phyloP scores from a whole-genome alignment of 92 coral and sea anemone species.

The Umimayanthus chanpuru region DNA sequence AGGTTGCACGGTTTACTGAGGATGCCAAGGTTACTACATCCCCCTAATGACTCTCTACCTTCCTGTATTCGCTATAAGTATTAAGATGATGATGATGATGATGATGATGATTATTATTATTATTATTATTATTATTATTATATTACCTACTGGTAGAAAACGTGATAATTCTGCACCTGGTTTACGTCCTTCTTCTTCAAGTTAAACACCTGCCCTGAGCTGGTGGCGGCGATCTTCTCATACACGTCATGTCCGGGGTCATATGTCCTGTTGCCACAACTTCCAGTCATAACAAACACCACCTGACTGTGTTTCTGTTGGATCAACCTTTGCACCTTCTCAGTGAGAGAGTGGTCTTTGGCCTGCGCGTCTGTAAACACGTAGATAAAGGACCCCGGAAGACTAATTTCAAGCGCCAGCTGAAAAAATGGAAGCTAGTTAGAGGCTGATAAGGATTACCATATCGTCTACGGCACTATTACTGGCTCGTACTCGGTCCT shows the following conservation, averaged over 20 bases:
- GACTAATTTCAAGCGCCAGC: constrained; percentile 86
- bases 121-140: no score
- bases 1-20: no score
- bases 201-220: constrained; percentile 94
- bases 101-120: no score
- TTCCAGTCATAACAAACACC: constrained; percentile 89
- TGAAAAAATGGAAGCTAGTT: neutral
- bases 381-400: constrained; percentile 92
- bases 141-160: neutral
- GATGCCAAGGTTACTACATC: neutral
- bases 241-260: constrained; percentile 65
- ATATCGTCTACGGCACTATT: no score
- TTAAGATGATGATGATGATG: no score
- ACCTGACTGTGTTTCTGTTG: constrained; percentile 88
- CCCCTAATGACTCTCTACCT: neutral
- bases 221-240: constrained; percentile 77
- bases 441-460: neutral
- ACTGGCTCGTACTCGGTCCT: no score
- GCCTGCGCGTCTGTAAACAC: constrained; percentile 99
- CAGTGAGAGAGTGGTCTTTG: constrained; percentile 75
- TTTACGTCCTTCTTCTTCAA: constrained; percentile 91
- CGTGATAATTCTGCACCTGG: constrained; percentile 42
- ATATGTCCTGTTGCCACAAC: constrained; percentile 75
- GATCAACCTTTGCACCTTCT: constrained; percentile 78
- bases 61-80: neutral